A percentile compares a stretch with the other conserved stretches of the same genome.
Conservation (phyloP, 2,888 invertebrate species). For the Spodoptera picta region DNA sequence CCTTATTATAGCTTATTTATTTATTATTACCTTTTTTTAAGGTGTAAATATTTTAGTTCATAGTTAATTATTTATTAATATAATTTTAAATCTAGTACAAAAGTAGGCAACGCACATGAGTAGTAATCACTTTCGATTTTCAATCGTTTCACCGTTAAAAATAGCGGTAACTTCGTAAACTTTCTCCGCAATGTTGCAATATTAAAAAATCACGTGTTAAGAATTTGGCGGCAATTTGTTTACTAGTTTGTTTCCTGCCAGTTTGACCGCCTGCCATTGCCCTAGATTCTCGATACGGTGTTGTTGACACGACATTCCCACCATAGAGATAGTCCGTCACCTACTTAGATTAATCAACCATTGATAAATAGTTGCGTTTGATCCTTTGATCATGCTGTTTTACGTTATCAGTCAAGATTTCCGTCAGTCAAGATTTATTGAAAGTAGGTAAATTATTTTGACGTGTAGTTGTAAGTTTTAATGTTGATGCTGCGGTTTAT, state of each 20-base stretch:
- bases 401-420: constrained; percentile 26
- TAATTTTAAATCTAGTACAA: not conserved
- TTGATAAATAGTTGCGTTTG: constrained; percentile 20
- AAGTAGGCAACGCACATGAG: too few relatives aligned
- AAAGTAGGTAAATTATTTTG: constrained; percentile 9
- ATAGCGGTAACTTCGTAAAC: constrained; percentile 11
- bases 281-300: constrained; percentile 47
- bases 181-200: constrained; percentile 35
- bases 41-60: too few relatives aligned
- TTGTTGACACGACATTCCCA: constrained; percentile 43
- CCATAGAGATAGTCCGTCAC: constrained; percentile 27
- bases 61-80: too few relatives aligned
- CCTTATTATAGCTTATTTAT: too few relatives aligned
- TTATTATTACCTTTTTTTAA: too few relatives aligned
- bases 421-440: constrained; percentile 26
- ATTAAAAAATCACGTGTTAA: constrained; percentile 19
- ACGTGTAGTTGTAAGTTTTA: constrained; percentile 19
- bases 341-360: constrained; percentile 36
- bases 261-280: constrained; percentile 31
- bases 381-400: constrained; percentile 20
- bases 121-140: constrained; percentile 26
- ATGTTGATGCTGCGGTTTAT: not conserved
- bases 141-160: constrained; percentile 12
- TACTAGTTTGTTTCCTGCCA: constrained; percentile 11
- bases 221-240: constrained; percentile 16